Evolutionary conservation across 1,140 invertebrate genomes (phyloP).

Genomic region (Drosophila mayri): DNA sequence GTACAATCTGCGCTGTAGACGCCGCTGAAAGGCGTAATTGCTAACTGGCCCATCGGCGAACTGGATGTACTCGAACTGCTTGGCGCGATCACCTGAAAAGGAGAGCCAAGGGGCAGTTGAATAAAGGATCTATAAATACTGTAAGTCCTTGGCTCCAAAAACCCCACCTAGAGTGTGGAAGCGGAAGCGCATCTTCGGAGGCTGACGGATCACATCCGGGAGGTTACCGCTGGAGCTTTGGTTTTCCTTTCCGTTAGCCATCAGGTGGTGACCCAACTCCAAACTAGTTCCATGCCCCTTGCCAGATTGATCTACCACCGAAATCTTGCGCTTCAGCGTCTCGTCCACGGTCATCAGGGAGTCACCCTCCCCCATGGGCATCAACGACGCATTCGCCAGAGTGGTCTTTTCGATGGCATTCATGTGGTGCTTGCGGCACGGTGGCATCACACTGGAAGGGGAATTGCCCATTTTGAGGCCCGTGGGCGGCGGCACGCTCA

Average conservation of each 20-base stretch:
- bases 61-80: conserved; percentile 55
- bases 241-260: neutral
- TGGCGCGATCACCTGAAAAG: conserved; percentile 40
- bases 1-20: neutral
- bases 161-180: conserved; percentile 36
- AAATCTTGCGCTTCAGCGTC: conserved; percentile 38
- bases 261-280: conserved; percentile 2
- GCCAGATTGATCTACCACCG: neutral
- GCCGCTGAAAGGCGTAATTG: conserved; percentile 46
- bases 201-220: neutral
- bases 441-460: neutral
- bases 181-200: conserved; percentile 21
- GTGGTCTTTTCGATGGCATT: conserved; percentile 36
- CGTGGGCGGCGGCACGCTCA: conserved; percentile 49
- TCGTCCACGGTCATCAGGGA: conserved; percentile 53
- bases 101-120: neutral
- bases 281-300: neutral
- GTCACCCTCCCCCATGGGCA: conserved; percentile 4
- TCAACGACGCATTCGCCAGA: neutral
- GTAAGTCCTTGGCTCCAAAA: neutral
- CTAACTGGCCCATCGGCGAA: conserved; percentile 62
- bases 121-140: too few relatives aligned
- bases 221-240: neutral
- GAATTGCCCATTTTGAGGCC: neutral
- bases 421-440: conserved; percentile 46